These are phyloP conservation scores for Penaeus indicus DNA, from an alignment of 1,140 invertebrate species.

Conservation along the genomic window DNA sequence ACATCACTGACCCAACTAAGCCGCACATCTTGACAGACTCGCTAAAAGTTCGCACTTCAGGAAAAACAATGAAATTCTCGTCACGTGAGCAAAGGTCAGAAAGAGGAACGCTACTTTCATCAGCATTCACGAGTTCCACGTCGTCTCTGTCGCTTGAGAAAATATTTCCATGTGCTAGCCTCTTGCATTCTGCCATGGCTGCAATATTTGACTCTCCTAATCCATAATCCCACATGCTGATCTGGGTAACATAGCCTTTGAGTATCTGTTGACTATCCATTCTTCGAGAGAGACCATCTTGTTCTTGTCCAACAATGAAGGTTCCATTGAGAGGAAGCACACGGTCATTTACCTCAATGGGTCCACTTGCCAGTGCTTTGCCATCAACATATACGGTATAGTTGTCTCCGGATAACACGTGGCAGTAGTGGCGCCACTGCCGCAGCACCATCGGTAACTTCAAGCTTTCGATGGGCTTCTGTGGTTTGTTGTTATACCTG, in stretches of 20 bases:
- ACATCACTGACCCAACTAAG: not conserved
- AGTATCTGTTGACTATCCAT: slow-evolving; percentile 8
- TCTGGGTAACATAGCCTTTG: slow-evolving; percentile 21
- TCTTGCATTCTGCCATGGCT: not conserved
- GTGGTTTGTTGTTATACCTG: slow-evolving; percentile 30
- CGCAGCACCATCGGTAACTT: not conserved
- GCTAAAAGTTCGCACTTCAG: not conserved
- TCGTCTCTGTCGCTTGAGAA: slow-evolving; percentile 15
- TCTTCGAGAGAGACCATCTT: slow-evolving; percentile 11
- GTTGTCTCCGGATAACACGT: slow-evolving; percentile 33
- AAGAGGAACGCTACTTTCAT: not conserved
- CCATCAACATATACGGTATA: slow-evolving; percentile 29
- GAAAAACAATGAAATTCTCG: slow-evolving; percentile 26
- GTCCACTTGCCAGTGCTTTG: not conserved
- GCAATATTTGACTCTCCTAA: not conserved
- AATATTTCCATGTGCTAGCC: not conserved
- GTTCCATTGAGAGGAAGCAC: slow-evolving; percentile 13
- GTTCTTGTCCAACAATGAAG: slow-evolving; percentile 28
- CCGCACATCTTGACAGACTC: not conserved
- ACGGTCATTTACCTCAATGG: slow-evolving; percentile 18
- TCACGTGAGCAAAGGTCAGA: not conserved
- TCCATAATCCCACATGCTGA: not conserved
- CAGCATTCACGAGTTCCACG: slow-evolving; percentile 1
- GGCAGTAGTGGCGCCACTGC: slow-evolving; percentile 39
- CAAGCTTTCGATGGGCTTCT: not conserved